Percentiles rank a stretch among this genome's conserved stretches.
Evolutionary conservation across 2,888 invertebrate species (phyloP).

Genomic region (Ommatoiulus sabulosus): DNA sequence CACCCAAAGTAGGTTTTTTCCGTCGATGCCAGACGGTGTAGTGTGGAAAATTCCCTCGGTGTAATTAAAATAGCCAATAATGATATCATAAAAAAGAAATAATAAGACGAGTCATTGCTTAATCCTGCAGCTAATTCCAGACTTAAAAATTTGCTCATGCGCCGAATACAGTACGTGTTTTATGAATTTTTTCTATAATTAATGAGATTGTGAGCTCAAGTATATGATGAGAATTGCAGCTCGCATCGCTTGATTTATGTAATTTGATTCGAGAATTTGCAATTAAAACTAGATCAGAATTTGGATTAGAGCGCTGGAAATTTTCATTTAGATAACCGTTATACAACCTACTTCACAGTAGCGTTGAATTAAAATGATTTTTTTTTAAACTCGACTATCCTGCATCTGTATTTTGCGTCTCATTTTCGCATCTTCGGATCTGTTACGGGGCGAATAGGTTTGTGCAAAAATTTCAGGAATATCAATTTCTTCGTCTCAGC

Average conservation of each 20-base stretch:
- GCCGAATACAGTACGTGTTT: background rate
- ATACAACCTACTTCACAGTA: background rate
- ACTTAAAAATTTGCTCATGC: background rate
- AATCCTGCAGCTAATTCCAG: background rate
- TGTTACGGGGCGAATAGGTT: background rate
- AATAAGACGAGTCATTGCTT: background rate
- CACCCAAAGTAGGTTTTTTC: background rate
- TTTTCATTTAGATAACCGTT: background rate
- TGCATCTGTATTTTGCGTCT: background rate
- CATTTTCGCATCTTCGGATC: background rate
- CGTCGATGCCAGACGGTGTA: background rate
- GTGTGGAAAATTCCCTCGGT: background rate
- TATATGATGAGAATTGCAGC: conserved; percentile 21
- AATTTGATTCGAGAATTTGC: conserved; percentile 17
- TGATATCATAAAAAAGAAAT: background rate
- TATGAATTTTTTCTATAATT: background rate
- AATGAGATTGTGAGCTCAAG: conserved; percentile 35
- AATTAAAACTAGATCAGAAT: background rate
- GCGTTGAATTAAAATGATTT: background rate
- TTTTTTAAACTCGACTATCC: background rate
- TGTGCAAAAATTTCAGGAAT: background rate
- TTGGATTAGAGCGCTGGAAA: background rate
- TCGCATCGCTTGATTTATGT: conserved; percentile 11
- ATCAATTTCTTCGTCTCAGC: background rate
- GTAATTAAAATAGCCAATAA: background rate